Conservation (phyloP, 1,140 invertebrate genomes). For the Antheraea mylitta region DNA sequence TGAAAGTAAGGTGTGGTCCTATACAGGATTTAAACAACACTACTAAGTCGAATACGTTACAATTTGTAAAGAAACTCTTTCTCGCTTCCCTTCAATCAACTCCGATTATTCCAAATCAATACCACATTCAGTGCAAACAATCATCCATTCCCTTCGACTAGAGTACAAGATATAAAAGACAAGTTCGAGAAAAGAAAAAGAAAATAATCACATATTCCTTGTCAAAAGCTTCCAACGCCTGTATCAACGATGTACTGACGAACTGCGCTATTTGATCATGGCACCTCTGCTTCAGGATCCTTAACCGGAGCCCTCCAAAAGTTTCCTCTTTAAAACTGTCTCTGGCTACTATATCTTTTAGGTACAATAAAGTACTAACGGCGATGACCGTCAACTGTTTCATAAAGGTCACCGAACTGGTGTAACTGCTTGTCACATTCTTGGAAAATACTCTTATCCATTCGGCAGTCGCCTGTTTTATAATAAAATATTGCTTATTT, state of each 20-base stretch:
- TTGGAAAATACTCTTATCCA: constrained; percentile 56
- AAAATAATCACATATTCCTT: constrained; percentile 62
- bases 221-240: constrained; percentile 63
- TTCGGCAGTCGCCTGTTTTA: constrained; percentile 44
- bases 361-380: constrained; percentile 55
- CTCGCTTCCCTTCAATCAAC: no score
- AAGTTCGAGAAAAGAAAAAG: constrained; percentile 12
- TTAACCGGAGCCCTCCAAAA: constrained; percentile 49
- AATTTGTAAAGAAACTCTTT: no score
- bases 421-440: constrained; percentile 50
- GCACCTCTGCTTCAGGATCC: constrained; percentile 57
- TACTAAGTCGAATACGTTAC: no score
- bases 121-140: no score
- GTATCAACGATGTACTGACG: constrained; percentile 46
- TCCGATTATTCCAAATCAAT: no score
- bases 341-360: constrained; percentile 52
- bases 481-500: background rate
- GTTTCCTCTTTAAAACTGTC: constrained; percentile 48
- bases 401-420: constrained; percentile 61
- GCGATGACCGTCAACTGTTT: constrained; percentile 61
- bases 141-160: no score
- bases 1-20: no score
- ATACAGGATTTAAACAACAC: no score
- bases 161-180: background rate
- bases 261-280: constrained; percentile 55